phyloP scores from a whole-genome alignment of 2,113 vertebrate species.

The Lycaon pictus region DNA sequence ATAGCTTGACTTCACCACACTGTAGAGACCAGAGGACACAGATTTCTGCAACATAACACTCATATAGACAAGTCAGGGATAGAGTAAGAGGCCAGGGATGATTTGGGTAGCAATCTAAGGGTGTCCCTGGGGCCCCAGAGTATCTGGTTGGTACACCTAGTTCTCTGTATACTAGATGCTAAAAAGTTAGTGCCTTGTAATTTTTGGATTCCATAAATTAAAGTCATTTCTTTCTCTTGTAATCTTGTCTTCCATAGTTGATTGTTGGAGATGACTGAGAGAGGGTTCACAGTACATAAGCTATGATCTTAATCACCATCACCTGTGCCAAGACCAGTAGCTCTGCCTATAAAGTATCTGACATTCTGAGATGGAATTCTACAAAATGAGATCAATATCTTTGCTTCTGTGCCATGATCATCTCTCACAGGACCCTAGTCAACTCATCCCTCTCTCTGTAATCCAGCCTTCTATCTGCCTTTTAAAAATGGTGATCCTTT shows the following conservation, averaged over 20 bases:
- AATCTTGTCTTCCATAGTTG: neutral
- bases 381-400: neutral
- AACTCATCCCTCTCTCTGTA: neutral
- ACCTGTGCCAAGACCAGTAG: neutral
- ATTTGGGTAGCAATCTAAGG: neutral
- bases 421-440: neutral
- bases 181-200: neutral
- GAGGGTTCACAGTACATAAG: neutral
- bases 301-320: neutral
- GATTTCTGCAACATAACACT: rapidly evolving
- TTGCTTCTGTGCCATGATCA: neutral
- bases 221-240: neutral
- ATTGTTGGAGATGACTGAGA: neutral
- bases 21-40: neutral
- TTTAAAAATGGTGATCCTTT: neutral
- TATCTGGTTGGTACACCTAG: neutral
- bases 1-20: neutral
- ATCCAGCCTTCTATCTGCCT: neutral
- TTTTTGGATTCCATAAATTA: neutral
- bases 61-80: neutral
- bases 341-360: neutral
- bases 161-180: neutral
- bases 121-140: neutral
- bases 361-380: neutral
- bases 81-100: neutral